Evolutionary conservation across 2,797 vertebrate species (phyloP).

Genomic region (Aratinga solstitialis): DNA sequence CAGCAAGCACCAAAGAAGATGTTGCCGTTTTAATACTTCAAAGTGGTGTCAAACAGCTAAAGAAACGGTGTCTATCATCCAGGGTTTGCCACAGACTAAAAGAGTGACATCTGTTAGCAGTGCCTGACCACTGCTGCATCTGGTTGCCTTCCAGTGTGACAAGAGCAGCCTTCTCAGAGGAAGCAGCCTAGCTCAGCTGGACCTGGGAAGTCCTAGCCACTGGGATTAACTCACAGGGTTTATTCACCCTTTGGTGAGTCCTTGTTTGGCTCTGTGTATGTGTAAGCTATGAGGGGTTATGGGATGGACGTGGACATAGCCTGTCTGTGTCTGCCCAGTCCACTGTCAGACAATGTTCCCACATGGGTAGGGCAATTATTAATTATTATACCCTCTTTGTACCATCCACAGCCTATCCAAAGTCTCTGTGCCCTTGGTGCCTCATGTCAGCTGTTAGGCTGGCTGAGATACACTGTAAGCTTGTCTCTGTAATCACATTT

Average conservation of each 20-base stretch:
- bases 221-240: not conserved
- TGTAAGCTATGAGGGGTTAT: not conserved
- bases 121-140: not conserved
- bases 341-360: not conserved
- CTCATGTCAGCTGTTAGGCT: not conserved
- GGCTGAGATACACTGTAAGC: not conserved
- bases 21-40: not conserved
- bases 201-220: not conserved
- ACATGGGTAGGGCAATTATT: accelerated
- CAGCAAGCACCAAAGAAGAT: not conserved
- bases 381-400: not conserved
- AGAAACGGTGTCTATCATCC: not conserved
- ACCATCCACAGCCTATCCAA: not conserved
- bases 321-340: not conserved
- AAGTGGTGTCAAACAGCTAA: not conserved
- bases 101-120: not conserved
- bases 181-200: not conserved
- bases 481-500: not conserved
- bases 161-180: not conserved
- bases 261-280: not conserved
- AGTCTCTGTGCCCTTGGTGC: not conserved
- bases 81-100: not conserved
- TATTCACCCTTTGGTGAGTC: not conserved
- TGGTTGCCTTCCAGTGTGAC: not conserved
- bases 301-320: not conserved